Evolutionary conservation across 2,888 invertebrate genomes (phyloP), one percentile per base, ranked within the genome.

Genomic region (Eupithecia subfuscata): DNA sequence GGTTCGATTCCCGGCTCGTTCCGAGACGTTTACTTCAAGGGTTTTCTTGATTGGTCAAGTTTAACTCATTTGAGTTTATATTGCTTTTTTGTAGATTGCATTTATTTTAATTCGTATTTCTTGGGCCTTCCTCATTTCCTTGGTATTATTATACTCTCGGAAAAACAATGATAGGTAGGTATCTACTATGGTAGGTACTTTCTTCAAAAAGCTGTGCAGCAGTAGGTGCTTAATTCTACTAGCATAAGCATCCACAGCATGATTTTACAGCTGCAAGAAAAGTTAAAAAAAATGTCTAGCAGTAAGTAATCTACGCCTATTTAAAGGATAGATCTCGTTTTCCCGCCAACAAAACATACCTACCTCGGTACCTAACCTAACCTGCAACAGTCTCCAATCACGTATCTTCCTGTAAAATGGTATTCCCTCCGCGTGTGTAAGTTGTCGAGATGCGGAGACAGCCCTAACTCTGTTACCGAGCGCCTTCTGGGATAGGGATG

Each of bases 1-100:
- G 81, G 83, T 86, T 86, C 84, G 80, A 84, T 69, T 83, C 85
- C 82, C 83, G 78, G 82, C 73, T 78, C 79, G 74, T 78, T 82
- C 70, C 30, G 78, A 79, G 80, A 80, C 83, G 84, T 80, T 84
- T 79, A 82, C 81, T 83, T 77, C 79, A 34, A 70, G 52, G 40
- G 18, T 67, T 60, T 69, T 30, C 67, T 63, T 70, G 52, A 63
- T 71, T 72, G 40, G 60, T 78, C 83, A 85, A 86, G 83, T 80
- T 81, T 80, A 76, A 82, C 86, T 83, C 83, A 86, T 85, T 86
- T 85, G 80, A 77, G 78, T 73, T 69, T 64, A 52, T 37, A 22
- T 40, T 67, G 9, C 8, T 14, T 45, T 43, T 68, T 64, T 64
- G 3, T 34, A 18, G 34, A 64, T 16, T 34, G 3, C 34, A 8